Conservation (phyloP, 1,140 invertebrate species). For the Drosophila malerkotliana region DNA sequence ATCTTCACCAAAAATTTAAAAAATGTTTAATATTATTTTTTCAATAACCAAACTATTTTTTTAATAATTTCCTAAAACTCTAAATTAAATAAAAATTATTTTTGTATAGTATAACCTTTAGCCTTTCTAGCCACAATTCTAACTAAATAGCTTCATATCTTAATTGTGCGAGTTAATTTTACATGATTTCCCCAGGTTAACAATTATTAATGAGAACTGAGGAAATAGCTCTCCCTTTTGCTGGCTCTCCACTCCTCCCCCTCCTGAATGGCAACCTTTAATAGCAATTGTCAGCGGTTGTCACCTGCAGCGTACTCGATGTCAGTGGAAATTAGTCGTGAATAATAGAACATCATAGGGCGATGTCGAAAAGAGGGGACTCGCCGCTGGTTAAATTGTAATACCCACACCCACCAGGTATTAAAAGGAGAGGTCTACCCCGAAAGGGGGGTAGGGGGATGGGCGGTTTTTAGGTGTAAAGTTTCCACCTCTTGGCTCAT, state of each 20-base stretch:
- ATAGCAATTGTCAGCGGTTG: constrained; percentile 61
- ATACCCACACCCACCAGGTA: constrained; percentile 11
- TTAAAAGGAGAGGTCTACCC: background rate
- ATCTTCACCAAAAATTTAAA: too few relatives aligned
- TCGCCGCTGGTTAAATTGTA: background rate
- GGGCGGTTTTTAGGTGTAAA: constrained; percentile 28
- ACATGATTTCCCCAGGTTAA: background rate
- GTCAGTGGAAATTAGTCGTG: constrained; percentile 55
- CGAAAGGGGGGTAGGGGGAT: background rate
- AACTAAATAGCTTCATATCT: background rate
- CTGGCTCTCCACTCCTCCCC: background rate
- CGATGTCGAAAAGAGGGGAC: constrained; percentile 8
- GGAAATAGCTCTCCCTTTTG: constrained; percentile 10
- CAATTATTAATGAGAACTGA: constrained; percentile 29
- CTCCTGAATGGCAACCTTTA: constrained; percentile 14
- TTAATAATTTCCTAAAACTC: too few relatives aligned
- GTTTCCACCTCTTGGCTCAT: constrained; percentile 39
- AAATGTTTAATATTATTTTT: too few relatives aligned
- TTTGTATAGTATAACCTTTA: too few relatives aligned
- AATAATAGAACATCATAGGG: constrained; percentile 47
- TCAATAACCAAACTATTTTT: too few relatives aligned
- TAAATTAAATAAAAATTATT: too few relatives aligned
- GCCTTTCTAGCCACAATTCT: too few relatives aligned
- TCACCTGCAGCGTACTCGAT: constrained; percentile 54
- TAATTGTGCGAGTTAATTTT: background rate